phyloP scores from a whole-genome alignment of 2,113 vertebrate genomes.

The Pelecanoides urinatrix region DNA sequence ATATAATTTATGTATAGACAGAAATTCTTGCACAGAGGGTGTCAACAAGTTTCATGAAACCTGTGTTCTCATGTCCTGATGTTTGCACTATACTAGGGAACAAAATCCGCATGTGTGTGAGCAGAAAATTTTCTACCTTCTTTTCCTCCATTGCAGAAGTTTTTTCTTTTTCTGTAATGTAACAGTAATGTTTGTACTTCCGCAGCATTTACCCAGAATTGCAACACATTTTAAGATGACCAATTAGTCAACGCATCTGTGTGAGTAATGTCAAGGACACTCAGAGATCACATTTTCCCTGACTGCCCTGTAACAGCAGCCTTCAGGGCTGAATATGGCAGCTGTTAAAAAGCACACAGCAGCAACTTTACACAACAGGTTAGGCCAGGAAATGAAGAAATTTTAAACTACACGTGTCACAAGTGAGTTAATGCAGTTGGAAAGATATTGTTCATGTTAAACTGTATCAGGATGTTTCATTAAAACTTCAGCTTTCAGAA shows the following conservation, averaged over 20 bases:
- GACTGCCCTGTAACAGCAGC: neutral
- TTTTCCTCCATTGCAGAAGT: neutral
- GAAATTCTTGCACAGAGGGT: neutral
- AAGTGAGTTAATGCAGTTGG: neutral
- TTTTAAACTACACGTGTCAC: neutral
- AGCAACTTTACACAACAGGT: neutral
- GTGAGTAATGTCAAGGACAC: neutral
- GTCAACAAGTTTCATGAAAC: neutral
- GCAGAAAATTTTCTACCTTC: neutral
- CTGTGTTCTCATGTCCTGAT: neutral
- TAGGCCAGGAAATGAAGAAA: neutral
- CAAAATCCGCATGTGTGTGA: neutral
- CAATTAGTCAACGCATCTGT: neutral
- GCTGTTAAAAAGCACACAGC: neutral
- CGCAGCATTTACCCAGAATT: neutral
- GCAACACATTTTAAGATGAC: neutral
- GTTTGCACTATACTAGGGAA: neutral
- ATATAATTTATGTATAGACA: neutral
- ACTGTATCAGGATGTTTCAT: neutral
- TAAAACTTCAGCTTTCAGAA: neutral
- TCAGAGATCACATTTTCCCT: neutral
- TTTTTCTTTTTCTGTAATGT: neutral
- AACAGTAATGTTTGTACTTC: neutral
- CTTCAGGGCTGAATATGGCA: neutral
- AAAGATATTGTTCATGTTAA: neutral